phyloP scores from a whole-genome alignment of 92 coral and sea anemone genomes.

The Virgularia gustaviana region DNA sequence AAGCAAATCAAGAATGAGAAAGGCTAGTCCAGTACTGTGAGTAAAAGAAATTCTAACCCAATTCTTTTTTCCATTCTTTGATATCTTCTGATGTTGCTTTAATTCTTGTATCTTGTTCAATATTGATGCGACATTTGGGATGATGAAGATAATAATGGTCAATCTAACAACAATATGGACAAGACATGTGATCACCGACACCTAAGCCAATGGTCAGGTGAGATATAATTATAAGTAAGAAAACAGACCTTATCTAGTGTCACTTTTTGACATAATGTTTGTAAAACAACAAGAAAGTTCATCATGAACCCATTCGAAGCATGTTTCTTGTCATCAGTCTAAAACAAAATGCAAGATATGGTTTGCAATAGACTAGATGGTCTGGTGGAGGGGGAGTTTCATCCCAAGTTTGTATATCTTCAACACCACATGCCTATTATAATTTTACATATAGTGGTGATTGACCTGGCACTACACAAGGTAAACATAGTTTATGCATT shows the following conservation, averaged over 20 bases:
- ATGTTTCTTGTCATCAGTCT: constrained; percentile 92
- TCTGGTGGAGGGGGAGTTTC: background rate
- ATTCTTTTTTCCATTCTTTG: constrained; percentile 62
- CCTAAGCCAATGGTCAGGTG: background rate
- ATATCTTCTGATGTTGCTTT: constrained; percentile 80
- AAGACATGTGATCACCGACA: background rate
- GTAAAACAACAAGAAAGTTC: constrained; percentile 81
- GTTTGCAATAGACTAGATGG: background rate
- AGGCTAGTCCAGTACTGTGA: background rate
- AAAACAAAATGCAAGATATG: background rate
- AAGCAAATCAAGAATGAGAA: background rate
- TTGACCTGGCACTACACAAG: no score
- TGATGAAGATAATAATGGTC: constrained; percentile 75
- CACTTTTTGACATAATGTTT: constrained; percentile 82
- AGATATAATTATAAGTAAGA: background rate
- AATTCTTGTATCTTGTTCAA: constrained; percentile 72
- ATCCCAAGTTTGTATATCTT: no score
- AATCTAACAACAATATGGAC: constrained; percentile 51
- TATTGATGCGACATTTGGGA: constrained; percentile 73
- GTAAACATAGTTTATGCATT: no score
- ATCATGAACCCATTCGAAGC: constrained; percentile 93
- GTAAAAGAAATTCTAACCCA: constrained; percentile 44
- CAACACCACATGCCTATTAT: no score
- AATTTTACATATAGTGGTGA: no score
- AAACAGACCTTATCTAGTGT: constrained; percentile 74